Conservation (phyloP, 2,888 invertebrate species). For the Caenorhabditis macrosperma region DNA sequence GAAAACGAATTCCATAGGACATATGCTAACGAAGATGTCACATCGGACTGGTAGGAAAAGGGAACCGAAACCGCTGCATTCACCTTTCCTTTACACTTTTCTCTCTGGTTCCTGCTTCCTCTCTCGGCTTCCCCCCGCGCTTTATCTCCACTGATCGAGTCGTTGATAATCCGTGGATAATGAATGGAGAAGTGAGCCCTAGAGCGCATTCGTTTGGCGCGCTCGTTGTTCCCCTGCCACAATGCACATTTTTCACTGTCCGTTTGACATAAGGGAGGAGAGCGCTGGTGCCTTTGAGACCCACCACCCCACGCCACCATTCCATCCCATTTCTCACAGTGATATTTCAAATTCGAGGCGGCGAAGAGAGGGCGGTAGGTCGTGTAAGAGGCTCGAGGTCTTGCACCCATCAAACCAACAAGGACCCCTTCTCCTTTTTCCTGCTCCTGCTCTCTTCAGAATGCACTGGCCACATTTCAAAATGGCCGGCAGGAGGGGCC, state of each 20-base stretch:
- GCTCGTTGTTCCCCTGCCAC: not conserved
- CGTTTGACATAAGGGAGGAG: not conserved
- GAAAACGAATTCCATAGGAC: constrained; percentile 9
- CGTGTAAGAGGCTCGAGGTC: constrained; percentile 1
- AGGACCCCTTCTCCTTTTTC: constrained; percentile 21
- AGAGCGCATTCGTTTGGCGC: constrained; percentile 9
- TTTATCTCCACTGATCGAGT: not conserved
- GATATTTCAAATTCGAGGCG: constrained; percentile 33
- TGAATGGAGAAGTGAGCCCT: not conserved
- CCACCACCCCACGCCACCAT: constrained; percentile 9
- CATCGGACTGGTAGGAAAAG: constrained; percentile 9
- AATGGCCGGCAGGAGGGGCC: no score
- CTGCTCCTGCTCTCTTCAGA: constrained; percentile 11
- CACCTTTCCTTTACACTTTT: not conserved
- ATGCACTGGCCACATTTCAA: constrained; percentile 14
- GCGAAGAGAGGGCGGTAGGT: not conserved
- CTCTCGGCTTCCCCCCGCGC: not conserved
- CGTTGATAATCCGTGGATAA: constrained; percentile 5
- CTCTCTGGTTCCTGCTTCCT: not conserved
- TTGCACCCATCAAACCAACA: constrained; percentile 21
- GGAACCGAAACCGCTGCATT: constrained; percentile 9
- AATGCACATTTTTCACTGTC: constrained; percentile 25
- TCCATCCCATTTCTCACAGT: constrained; percentile 5
- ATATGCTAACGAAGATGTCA: constrained; percentile 14
- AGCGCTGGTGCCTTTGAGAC: not conserved